These are phyloP conservation scores for Argynnis bischoffii DNA, from an alignment of 2,888 invertebrate species.

Conservation along the genomic window DNA sequence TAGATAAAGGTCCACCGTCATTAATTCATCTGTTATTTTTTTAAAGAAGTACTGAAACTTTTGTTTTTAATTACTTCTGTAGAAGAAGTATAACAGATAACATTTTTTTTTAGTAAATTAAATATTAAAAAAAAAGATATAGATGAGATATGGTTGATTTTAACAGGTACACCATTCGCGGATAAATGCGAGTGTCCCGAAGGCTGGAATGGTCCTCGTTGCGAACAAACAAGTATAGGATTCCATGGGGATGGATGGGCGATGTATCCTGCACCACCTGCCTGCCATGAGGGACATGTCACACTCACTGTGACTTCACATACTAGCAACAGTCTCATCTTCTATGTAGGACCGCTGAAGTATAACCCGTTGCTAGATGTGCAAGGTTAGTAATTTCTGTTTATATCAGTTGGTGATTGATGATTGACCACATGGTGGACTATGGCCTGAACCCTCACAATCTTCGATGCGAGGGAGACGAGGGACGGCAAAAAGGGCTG, in stretches of 20 bases:
- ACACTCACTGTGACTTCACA: slow-evolving; percentile 91
- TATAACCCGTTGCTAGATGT: slow-evolving; percentile 84
- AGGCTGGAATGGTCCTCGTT: slow-evolving; percentile 92
- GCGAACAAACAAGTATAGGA: slow-evolving; percentile 93
- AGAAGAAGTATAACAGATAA: too few relatives aligned
- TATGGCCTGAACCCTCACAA: too few relatives aligned
- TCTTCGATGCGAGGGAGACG: too few relatives aligned
- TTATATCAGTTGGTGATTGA: not conserved
- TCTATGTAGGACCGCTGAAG: slow-evolving; percentile 93
- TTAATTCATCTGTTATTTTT: too few relatives aligned
- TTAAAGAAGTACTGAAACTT: too few relatives aligned
- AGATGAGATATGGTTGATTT: not conserved
- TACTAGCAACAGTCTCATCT: slow-evolving; percentile 90
- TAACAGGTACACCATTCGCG: slow-evolving; percentile 79
- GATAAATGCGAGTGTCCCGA: slow-evolving; percentile 91
- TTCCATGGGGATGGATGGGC: slow-evolving; percentile 97
- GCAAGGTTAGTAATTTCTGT: slow-evolving; percentile 75
- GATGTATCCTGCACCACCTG: slow-evolving; percentile 93
- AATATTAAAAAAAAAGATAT: too few relatives aligned
- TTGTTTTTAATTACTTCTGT: too few relatives aligned
- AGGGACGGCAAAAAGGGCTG: too few relatives aligned
- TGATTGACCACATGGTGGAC: not conserved
- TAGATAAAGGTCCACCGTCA: too few relatives aligned
- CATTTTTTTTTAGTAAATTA: too few relatives aligned
- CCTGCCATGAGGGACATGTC: slow-evolving; percentile 92